Evolutionary conservation across 2,888 invertebrate species (phyloP).

Genomic region (Crioceris asparagi): DNA sequence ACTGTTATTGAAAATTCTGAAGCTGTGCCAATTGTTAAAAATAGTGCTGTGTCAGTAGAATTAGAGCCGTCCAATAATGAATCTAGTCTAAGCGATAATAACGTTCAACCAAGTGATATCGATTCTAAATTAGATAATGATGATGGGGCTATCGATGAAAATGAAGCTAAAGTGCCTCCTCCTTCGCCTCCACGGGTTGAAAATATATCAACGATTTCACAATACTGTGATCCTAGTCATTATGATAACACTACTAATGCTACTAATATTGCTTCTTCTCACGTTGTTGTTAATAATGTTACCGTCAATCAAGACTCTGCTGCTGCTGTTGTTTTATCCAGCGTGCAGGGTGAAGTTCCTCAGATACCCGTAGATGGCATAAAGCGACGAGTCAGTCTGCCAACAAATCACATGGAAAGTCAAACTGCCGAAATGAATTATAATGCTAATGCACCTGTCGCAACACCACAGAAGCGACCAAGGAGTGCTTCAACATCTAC

Average conservation of each 20-base stretch:
- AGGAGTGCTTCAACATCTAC: constrained; percentile 71
- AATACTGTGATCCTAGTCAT: constrained; percentile 61
- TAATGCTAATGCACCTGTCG: constrained; percentile 34
- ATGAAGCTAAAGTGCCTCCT: constrained; percentile 30
- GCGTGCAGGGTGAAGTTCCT: constrained; percentile 14
- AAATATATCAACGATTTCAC: constrained; percentile 59
- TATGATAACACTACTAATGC: constrained; percentile 25
- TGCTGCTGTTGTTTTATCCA: constrained; percentile 2
- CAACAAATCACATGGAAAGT: constrained; percentile 34
- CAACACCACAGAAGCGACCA: constrained; percentile 60
- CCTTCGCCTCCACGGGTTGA: too few species aligned
- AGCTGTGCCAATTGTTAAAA: constrained; percentile 35
- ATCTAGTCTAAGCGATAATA: constrained; percentile 33
- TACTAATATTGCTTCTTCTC: constrained; percentile 18
- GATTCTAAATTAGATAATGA: constrained; percentile 22
- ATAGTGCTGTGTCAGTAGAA: constrained; percentile 41
- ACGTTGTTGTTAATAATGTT: constrained; percentile 23
- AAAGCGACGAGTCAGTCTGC: constrained; percentile 49
- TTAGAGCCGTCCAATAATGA: constrained; percentile 40
- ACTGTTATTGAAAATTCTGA: constrained; percentile 27
- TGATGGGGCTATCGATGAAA: constrained; percentile 15
- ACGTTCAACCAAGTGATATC: constrained; percentile 25
- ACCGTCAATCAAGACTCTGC: constrained; percentile 13
- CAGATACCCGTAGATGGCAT: constrained; percentile 19
- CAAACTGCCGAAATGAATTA: constrained; percentile 27